Base-by-base conservation (phyloP, 2,113 vertebrate genomes). In the Clupea harengus region DNA sequence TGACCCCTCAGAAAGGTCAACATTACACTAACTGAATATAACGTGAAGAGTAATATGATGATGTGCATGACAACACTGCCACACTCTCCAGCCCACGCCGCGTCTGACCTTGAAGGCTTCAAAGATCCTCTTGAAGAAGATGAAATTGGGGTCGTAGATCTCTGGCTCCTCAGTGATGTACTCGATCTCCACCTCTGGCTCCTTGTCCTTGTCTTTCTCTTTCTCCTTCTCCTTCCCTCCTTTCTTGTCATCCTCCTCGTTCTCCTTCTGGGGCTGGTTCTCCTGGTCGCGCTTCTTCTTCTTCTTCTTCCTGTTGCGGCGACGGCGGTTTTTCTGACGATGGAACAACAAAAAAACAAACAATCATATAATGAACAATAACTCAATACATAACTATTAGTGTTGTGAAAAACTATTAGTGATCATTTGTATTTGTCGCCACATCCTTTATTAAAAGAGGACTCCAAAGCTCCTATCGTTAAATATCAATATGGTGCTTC, bases 51-150 rank as follows among this genome's bases (percentile, higher is more conserved):
- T 2, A 54, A 17, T 5, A 15, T 54, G 52, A 17, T 15, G 22
- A 6, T 22, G 54, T 52, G 4, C 11, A 8, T 52, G 15, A 52
- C 50, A 39, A 64, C 22, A 17, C 45, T 6, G 9, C 4, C n/a
- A 49, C 45, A 44, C 9, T 17, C 83, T 39, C 0, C 13, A 0
- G 25, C 17, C n/a, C n/a, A n/a, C 72, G 15, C 4, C 3, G 13
- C 32, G 15, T 0, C 18, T 72, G 83, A 98, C 97, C 96, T 97
- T 98, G 91, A 98, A 98, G 0, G 97, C 95, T 81, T 98, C 97
- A 45, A 98, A 98, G 85, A 98, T 97, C 90, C 95, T 96, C 92
- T 97, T 98, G 91, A 98, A 98, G 92, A 98, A 97, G 91, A 98
- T 96, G 90, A 93, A 98, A 89, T 97, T 97, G 83, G 97, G 96